Base-by-base conservation (phyloP, 2,888 invertebrate species). In the Matsumyia berberina region DNA sequence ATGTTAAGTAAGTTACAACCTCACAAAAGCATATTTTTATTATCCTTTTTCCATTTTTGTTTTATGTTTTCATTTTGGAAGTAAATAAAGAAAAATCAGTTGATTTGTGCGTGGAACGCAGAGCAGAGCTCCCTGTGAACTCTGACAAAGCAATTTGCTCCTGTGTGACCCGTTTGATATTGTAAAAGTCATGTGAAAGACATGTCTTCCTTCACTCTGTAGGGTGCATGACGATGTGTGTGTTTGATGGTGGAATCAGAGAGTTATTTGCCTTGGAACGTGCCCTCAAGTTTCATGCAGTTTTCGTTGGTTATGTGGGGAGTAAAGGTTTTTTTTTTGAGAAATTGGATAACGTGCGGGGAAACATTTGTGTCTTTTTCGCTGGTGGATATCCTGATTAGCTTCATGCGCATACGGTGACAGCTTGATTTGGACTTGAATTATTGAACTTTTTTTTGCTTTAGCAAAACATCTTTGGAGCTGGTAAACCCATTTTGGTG, bases 11-110 rank as follows among this genome's bases (percentile, higher is more conserved):
- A 62, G 60, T 60, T 51, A 73, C 12, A 39, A 24, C 37, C 35
- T 60, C 39, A 33, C 46, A 31, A 24, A 24, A 62, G 44, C 19
- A 55, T 73, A 39, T 66, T 66, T 66, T 66, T 66, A 29, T 51
- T 66, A 37, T 51, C 24, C 29, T 35, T 44, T 44, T 15, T 29
- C 3, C n/a, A 7, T 7, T 37, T 35, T 46, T 74, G 74, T 64
- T 60, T 58, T 51, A 73, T 64, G 51, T 58, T 39, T 67, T 51
- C 67, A 33, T 66, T 66, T 55, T 57, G 12, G 12, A 55, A 49
- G 64, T 46, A 66, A 74, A 74, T 66, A 77, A 67, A 29, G 37
- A 15, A 67, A n/a, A 77, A 77, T 77, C 67, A 67, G 76, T 69
- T 77, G 66, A 77, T 77, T 77, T 77, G 76, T 42, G 51, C 51